phyloP scores from a whole-genome alignment of 1,140 invertebrate species.

The Phymastichus coffea region DNA sequence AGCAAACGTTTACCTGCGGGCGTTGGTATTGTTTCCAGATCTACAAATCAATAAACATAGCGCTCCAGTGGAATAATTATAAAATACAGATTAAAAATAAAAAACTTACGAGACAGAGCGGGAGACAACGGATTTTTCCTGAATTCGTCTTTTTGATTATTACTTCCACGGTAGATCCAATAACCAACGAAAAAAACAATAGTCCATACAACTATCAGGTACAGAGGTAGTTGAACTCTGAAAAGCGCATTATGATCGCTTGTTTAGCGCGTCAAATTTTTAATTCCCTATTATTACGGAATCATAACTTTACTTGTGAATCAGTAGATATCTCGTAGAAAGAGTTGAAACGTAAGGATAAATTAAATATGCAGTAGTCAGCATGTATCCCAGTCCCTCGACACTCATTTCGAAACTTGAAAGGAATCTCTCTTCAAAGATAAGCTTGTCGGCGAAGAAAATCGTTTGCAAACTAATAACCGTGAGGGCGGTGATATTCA shows the following conservation, averaged over 20 bases:
- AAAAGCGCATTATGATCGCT: too few species aligned
- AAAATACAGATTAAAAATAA: too few species aligned
- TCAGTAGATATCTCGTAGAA: constrained; percentile 59
- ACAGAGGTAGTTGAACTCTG: constrained; percentile 51
- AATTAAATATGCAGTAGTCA: constrained; percentile 61
- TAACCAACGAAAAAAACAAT: constrained; percentile 63
- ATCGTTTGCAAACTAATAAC: constrained; percentile 60
- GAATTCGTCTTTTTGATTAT: constrained; percentile 73
- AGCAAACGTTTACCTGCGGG: constrained; percentile 76
- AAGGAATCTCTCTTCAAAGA: constrained; percentile 64
- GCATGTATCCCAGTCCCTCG: constrained; percentile 72
- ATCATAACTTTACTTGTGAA: constrained; percentile 52
- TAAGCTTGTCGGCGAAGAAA: constrained; percentile 64
- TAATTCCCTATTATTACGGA: too few species aligned
- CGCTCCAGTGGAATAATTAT: too few species aligned
- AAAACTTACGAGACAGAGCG: constrained; percentile 62
- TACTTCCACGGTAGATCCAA: constrained; percentile 66
- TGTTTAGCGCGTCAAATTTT: too few species aligned
- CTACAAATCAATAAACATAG: constrained; percentile 58
- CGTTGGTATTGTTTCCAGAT: constrained; percentile 78
- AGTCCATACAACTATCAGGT: constrained; percentile 51
- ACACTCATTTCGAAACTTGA: constrained; percentile 70
- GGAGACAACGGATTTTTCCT: constrained; percentile 69
- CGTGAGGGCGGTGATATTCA: constrained; percentile 54
- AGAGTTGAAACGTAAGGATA: constrained; percentile 65